Evolutionary conservation across 1,140 invertebrate genomes (phyloP), one percentile per base, ranked within the genome.

Genomic region (Heliothis virescens): DNA sequence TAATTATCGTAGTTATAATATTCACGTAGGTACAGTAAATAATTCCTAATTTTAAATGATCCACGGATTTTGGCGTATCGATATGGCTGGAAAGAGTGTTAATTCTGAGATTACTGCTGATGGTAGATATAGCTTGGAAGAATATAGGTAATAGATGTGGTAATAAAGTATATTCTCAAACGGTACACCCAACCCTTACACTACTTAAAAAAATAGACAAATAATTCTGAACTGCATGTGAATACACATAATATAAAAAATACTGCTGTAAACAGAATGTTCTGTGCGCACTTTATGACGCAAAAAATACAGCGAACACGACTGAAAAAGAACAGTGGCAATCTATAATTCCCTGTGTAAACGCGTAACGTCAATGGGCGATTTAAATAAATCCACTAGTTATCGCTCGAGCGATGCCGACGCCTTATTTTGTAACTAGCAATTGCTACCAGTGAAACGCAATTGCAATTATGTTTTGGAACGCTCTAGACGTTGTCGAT

Each of bases 371-470:
- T 73, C 71, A 59, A 41, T 57, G 79, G 52, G 48, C 57, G 50
- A 72, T 80, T 82, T 84, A 77, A 82, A 84, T 63, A 80, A 83
- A 80, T 80, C 47, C 74, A 71, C 74, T 76, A 76, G 60, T 76
- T 76, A 65, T 76, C 74, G 47, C 47, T 53, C 12, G 47, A 55
- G 41, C 60, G n/a, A 34, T 52, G 47, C 15, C 60, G 48, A 13
- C 26, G 2, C 10, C 59, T 76, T 55, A 76, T 65, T 3, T 53
- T 15, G 48, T 53, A 52, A 53, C 21, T 34, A n/a, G 74, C 59
- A 15, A 65, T 34, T 13, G 74, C 74, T 3, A 65, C 13, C 53
- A n/a, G 15, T 41, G 5, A 41, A 16, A n/a, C 5, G 18, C 57
- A 13, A 5, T 60, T 34, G 10, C 29, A 26, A 62, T 62, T 34